phyloP scores from a whole-genome alignment of 2,113 vertebrate species.

The Mesembrinibis cayennensis region DNA sequence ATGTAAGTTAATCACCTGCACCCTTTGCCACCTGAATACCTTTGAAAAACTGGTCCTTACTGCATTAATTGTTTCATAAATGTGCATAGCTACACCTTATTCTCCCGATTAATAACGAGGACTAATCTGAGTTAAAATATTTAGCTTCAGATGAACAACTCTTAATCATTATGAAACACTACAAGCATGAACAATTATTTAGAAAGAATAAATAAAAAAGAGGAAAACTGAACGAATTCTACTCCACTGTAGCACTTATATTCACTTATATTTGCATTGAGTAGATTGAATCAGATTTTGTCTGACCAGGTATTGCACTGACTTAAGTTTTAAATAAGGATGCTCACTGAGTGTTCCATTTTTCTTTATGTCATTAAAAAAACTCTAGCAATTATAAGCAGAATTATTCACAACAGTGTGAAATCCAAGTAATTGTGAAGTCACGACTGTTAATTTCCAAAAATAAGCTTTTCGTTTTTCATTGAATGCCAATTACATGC shows the following conservation, averaged over 20 bases:
- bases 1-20: not conserved
- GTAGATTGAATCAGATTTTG: not conserved
- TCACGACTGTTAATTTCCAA: constrained; percentile 46
- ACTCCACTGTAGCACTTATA: not conserved
- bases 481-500: constrained; percentile 23
- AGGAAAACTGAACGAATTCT: not conserved
- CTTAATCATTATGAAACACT: not conserved
- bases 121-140: not conserved
- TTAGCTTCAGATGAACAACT: not conserved
- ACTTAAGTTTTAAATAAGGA: not conserved
- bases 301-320: not conserved
- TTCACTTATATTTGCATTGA: not conserved
- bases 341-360: not conserved
- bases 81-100: not conserved
- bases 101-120: not conserved
- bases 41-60: not conserved
- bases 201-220: not conserved
- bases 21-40: not conserved
- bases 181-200: not conserved
- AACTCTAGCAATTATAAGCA: not conserved
- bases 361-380: not conserved
- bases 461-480: constrained; percentile 46
- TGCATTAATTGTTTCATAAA: not conserved
- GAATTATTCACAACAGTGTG: constrained; percentile 3
- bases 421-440: constrained; percentile 28